A percentile compares a stretch with the other conserved stretches of the same genome.
These are phyloP conservation scores for Apotomis capreana DNA, from an alignment of 2,888 invertebrate genomes.

Conservation along the genomic window DNA sequence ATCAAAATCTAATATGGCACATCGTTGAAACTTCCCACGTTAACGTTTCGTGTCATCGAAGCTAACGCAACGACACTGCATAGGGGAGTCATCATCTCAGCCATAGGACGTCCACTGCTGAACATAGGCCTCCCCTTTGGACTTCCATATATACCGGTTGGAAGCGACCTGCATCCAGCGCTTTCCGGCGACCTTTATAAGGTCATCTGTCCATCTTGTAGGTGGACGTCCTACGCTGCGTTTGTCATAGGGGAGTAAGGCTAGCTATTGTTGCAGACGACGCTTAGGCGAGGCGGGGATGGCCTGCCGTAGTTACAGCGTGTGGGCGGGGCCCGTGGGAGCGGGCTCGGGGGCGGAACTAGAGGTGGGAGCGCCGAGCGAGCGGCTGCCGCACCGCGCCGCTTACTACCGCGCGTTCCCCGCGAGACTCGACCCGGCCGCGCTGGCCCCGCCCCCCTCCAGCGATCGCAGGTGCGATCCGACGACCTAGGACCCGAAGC, in stretches of 20 bases:
- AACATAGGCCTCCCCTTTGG: too few species aligned
- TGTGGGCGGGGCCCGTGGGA: conserved; percentile 78
- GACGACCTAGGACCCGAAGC: conserved; percentile 30
- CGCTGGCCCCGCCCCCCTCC: conserved; percentile 71
- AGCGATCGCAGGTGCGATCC: conserved; percentile 72
- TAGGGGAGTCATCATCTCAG: too few species aligned
- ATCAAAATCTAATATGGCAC: neutral
- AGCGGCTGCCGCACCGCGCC: conserved; percentile 89
- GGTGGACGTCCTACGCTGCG: too few species aligned
- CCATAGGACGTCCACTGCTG: too few species aligned
- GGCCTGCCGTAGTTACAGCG: conserved; percentile 73
- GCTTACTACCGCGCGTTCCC: conserved; percentile 93
- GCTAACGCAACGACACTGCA: neutral
- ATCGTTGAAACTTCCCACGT: neutral
- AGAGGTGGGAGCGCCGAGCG: conserved; percentile 91
- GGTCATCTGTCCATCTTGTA: too few species aligned
- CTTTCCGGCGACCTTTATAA: too few species aligned
- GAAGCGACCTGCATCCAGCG: too few species aligned
- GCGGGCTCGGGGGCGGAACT: conserved; percentile 89
- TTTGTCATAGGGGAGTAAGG: conserved; percentile 32
- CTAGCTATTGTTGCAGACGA: conserved; percentile 65
- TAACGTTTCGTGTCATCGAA: neutral
- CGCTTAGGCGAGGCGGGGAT: conserved; percentile 74
- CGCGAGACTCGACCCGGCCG: conserved; percentile 89
- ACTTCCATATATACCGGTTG: too few species aligned